Base-by-base conservation (phyloP, 2,113 vertebrate genomes). In the Centrocercus urophasianus region DNA sequence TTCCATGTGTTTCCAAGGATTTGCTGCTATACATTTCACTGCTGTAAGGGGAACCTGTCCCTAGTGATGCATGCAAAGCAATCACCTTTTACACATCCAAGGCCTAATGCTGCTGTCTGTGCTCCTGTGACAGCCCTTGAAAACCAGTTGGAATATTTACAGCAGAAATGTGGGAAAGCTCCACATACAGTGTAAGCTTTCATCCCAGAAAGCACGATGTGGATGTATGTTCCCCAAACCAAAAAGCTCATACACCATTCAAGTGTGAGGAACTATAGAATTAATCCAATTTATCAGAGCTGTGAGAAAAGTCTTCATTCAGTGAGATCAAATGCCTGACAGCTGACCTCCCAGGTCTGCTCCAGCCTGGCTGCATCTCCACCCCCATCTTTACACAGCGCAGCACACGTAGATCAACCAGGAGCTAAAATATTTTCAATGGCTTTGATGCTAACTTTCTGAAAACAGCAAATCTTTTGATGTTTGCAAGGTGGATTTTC, bases 261-360 rank as follows among this genome's bases (percentile, higher is more conserved):
- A 78, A 78, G 66, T 60, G 40, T 56, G 16, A 32, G 75, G 40
- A 67, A 48, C 50, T 78, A 74, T 4, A 82, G 76, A 91, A 88
- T 32, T 75, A 91, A 91, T 86, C 56, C 63, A 50, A 54, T 88
- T 90, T 86, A 83, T 83, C 50, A n/a, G 27, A 83, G 76, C 40
- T 75, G 45, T 93, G 92, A 96, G 94, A 96, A 87, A 96, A 94
- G 91, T 78, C 81, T 96, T 96, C 63, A 76, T 87, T 66, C 72
- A 75, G 85, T 83, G 86, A 95, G 86, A 95, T 83, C 91, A 86
- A 75, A 85, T 86, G 71, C 48, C 78, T 80, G 76, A 92, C 82
- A 94, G 83, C 83, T 94, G 93, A 92, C 74, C 64, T 83, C 83
- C 81, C 79, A 91, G 64, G 79, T 89, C 77, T 86, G 40, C 38